A percentile compares a stretch with the other conserved stretches of the same genome.
phyloP scores from a whole-genome alignment of 2,797 vertebrate species.

The Numenius phaeopus region DNA sequence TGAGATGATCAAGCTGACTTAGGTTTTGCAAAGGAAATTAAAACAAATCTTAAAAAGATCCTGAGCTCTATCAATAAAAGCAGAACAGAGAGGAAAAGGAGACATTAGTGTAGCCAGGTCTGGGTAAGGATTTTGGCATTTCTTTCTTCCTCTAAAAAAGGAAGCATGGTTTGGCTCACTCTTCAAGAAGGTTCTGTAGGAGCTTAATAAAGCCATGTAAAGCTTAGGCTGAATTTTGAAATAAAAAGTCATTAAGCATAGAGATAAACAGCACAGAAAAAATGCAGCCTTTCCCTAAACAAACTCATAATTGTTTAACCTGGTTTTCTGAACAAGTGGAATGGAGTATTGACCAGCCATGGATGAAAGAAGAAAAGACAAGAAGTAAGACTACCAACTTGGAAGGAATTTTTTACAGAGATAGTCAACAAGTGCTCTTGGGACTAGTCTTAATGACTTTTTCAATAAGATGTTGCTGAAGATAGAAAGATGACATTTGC shows the following conservation, averaged over 20 bases:
- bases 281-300: neutral
- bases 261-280: neutral
- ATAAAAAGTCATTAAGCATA: neutral
- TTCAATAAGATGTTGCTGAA: neutral
- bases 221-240: neutral
- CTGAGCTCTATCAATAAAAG: neutral
- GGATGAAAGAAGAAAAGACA: neutral
- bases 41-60: neutral
- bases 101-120: neutral
- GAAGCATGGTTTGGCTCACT: neutral
- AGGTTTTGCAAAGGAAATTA: neutral
- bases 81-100: neutral
- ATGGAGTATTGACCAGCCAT: neutral
- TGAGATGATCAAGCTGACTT: neutral
- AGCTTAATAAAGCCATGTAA: neutral
- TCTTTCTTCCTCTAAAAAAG: neutral
- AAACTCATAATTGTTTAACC: neutral
- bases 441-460: neutral
- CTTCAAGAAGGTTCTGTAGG: neutral
- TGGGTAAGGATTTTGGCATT: neutral
- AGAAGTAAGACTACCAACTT: neutral
- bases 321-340: neutral
- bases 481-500: neutral
- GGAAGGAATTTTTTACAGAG: neutral
- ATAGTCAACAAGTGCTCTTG: neutral